Evolutionary conservation across 2,888 invertebrate genomes (phyloP).

Genomic region (Scaptomyza reducta): DNA sequence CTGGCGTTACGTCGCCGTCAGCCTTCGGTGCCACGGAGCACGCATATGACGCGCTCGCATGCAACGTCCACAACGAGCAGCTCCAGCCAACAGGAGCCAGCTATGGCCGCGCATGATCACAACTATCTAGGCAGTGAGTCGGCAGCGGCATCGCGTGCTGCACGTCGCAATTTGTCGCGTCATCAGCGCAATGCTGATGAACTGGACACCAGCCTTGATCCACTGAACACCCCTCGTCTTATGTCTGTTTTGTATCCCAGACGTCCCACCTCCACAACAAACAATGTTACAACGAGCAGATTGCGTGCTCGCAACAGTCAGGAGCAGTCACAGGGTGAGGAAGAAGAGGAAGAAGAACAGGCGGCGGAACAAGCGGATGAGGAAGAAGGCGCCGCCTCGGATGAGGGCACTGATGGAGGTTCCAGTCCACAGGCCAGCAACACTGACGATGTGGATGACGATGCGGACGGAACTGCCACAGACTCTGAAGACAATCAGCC

Average conservation of each 20-base stretch:
- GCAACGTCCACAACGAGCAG: conserved; percentile 77
- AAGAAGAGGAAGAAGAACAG: conserved; percentile 46
- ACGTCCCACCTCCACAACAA: conserved; percentile 75
- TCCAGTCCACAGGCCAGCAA: conserved; percentile 67
- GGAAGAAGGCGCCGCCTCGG: conserved; percentile 77
- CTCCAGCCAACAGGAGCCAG: conserved; percentile 43
- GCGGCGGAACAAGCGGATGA: conserved; percentile 49
- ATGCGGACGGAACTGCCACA: conserved; percentile 74
- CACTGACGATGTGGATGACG: conserved; percentile 46
- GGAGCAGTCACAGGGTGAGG: conserved; percentile 69
- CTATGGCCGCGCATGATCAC: conserved; percentile 80
- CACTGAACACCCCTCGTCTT: conserved; percentile 65
- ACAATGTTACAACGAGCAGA: conserved; percentile 57
- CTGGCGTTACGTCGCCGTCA: conserved; percentile 65
- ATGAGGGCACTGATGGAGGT: conserved; percentile 82
- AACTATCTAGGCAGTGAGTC: conserved; percentile 82
- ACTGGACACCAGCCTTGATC: conserved; percentile 78
- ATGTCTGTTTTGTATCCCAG: conserved; percentile 71
- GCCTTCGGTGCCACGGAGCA: conserved; percentile 54
- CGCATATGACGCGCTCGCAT: conserved; percentile 82
- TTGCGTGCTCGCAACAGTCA: conserved; percentile 79
- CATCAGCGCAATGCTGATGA: conserved; percentile 84
- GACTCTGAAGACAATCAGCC: conserved; percentile 84
- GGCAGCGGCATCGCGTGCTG: conserved; percentile 70
- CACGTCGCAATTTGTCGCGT: conserved; percentile 82